phyloP scores from a whole-genome alignment of 2,113 vertebrate genomes.

The Pseudonaja textilis region DNA sequence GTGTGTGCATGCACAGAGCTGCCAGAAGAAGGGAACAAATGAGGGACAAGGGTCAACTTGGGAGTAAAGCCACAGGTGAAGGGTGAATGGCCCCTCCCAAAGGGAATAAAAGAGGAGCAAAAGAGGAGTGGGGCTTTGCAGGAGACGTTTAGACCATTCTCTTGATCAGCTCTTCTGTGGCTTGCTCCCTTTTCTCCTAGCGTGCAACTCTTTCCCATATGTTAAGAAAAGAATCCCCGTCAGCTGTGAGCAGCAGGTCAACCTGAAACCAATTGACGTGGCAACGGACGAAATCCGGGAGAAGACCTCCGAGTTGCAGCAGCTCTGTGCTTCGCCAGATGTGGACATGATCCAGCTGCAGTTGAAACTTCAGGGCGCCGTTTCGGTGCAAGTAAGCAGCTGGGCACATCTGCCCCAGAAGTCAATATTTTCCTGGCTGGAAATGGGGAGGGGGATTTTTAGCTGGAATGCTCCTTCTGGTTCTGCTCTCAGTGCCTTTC shows the following conservation, averaged over 20 bases:
- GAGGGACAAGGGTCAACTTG: no score
- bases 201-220: slow-evolving; percentile 87
- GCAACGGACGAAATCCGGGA: slow-evolving; percentile 94
- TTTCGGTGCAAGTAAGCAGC: slow-evolving; percentile 87
- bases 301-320: slow-evolving; percentile 84
- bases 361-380: slow-evolving; percentile 93
- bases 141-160: neutral
- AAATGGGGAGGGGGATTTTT: neutral
- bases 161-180: neutral
- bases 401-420: neutral
- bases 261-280: slow-evolving; percentile 93
- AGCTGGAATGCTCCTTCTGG: neutral
- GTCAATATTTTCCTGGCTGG: neutral
- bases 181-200: slow-evolving; percentile 66
- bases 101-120: no score
- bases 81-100: no score
- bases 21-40: no score
- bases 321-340: slow-evolving; percentile 83
- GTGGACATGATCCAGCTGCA: slow-evolving; percentile 98
- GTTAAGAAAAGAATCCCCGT: slow-evolving; percentile 96
- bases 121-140: no score
- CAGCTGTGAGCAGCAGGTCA: slow-evolving; percentile 83
- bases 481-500: neutral
- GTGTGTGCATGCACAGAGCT: no score
- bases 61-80: no score